These are phyloP conservation scores for Psilopsiagon aurifrons DNA, from an alignment of 2,113 vertebrate genomes.

Conservation along the genomic window DNA sequence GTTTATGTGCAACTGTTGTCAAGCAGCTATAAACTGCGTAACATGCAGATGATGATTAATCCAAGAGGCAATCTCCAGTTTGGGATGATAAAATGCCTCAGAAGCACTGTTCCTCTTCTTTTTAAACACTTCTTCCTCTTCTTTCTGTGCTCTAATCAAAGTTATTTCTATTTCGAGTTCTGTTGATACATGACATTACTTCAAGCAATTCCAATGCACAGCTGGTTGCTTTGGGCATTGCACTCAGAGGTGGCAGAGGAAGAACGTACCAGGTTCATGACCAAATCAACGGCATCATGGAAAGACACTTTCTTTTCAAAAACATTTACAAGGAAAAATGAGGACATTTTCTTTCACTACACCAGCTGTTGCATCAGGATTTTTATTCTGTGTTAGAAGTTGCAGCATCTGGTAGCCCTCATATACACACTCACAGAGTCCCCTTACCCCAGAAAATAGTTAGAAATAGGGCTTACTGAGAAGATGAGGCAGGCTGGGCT, in stretches of 20 bases:
- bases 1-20: not conserved
- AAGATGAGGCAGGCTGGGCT: not conserved
- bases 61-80: not conserved
- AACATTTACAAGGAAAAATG: not conserved
- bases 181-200: not conserved
- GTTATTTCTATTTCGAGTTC: conserved; percentile 4
- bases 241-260: not conserved
- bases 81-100: not conserved
- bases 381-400: not conserved
- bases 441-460: not conserved
- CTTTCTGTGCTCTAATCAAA: not conserved
- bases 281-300: not conserved
- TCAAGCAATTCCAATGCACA: not conserved
- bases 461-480: not conserved
- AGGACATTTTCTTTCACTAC: not conserved
- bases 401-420: not conserved
- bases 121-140: not conserved
- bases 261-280: not conserved
- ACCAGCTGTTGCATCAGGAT: not conserved
- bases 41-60: not conserved
- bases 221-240: not conserved
- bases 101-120: not conserved
- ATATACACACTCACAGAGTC: fast-evolving
- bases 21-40: not conserved
- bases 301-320: not conserved